Evolutionary conservation across 2,113 vertebrate species (phyloP).

Genomic region (Plectropomus leopardus): DNA sequence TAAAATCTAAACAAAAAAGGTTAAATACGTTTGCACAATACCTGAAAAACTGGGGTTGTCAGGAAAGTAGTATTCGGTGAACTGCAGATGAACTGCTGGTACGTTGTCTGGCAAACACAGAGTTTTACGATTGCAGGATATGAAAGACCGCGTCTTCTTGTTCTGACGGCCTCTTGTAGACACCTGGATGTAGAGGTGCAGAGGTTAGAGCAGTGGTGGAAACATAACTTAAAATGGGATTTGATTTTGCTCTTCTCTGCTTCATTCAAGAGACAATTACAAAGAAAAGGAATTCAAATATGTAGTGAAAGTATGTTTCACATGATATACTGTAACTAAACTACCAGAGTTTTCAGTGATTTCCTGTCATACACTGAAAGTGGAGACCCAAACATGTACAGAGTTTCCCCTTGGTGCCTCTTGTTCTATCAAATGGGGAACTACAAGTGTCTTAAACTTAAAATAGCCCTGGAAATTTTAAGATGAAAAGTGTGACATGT

Average conservation of each 20-base stretch:
- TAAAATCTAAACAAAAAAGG: background rate
- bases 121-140: slow-evolving; percentile 93
- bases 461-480: slow-evolving; percentile 40
- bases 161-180: slow-evolving; percentile 93
- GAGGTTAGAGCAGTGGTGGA: background rate
- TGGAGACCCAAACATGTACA: background rate
- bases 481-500: slow-evolving; percentile 11
- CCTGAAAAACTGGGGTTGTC: slow-evolving; percentile 91
- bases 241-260: background rate
- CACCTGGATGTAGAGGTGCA: slow-evolving; percentile 85
- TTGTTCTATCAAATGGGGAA: slow-evolving; percentile 58
- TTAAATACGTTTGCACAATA: slow-evolving; percentile 66
- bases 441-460: slow-evolving; percentile 11
- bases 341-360: background rate
- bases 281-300: background rate
- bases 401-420: slow-evolving; percentile 5
- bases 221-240: background rate
- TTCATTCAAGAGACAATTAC: background rate
- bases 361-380: slow-evolving; percentile 34
- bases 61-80: slow-evolving; percentile 97
- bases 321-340: slow-evolving; percentile 20
- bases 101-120: slow-evolving; percentile 86
- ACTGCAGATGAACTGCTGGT: slow-evolving; percentile 95
- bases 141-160: slow-evolving; percentile 92
- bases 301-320: background rate